Percentiles rank a stretch among this genome's conserved stretches.
These are phyloP conservation scores for Idaea straminata DNA, from an alignment of 2,888 invertebrate genomes.

Conservation along the genomic window DNA sequence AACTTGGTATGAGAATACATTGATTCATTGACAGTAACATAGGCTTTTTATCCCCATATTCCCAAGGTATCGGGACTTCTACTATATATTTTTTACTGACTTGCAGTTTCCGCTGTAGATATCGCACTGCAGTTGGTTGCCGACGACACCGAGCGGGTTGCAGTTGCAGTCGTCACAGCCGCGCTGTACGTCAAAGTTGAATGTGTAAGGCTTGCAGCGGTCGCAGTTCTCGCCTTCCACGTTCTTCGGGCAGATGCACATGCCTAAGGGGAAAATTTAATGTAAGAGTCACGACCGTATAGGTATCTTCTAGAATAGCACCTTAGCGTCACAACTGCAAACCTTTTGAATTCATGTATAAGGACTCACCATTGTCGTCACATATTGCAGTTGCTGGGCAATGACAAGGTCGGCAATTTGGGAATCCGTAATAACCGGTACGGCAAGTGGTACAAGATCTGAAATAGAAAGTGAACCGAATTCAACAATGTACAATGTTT, in stretches of 20 bases:
- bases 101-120: constrained; percentile 91
- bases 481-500: too few species aligned
- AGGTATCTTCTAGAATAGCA: not conserved
- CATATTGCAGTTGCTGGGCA: constrained; percentile 92
- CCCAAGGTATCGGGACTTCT: too few species aligned
- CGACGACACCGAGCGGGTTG: constrained; percentile 88
- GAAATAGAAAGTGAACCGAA: not conserved
- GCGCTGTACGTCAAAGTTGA: constrained; percentile 94
- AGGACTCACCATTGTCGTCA: constrained; percentile 81
- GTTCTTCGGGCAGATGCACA: constrained; percentile 94
- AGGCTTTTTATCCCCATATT: too few species aligned
- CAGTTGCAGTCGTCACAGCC: constrained; percentile 98
- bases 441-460: constrained; percentile 87
- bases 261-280: constrained; percentile 64
- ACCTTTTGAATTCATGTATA: not conserved
- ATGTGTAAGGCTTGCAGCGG: constrained; percentile 92
- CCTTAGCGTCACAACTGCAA: not conserved
- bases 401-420: constrained; percentile 93
- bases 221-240: constrained; percentile 95
- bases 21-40: too few species aligned
- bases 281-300: not conserved
- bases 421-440: constrained; percentile 97
- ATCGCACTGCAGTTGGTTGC: constrained; percentile 91
- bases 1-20: too few species aligned
- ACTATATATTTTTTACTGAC: constrained; percentile 76